Percentiles rank a stretch among this genome's conserved stretches.
Conservation (phyloP, 2,888 invertebrate species). For the Dicyrtoma fusca region DNA sequence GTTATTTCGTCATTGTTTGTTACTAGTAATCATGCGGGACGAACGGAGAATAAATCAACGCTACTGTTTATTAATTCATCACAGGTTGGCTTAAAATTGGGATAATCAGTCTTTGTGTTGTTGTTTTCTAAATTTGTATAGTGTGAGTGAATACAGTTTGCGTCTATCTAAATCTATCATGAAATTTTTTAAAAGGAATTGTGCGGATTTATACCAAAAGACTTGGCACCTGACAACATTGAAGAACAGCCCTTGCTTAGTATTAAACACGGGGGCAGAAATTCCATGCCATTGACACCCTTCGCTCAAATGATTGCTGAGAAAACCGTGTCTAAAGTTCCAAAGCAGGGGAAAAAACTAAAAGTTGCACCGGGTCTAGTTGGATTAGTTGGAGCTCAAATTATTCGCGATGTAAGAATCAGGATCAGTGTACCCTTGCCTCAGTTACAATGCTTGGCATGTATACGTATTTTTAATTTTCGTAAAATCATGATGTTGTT, state of each 20-base stretch:
- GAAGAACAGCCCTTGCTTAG: slow-evolving; percentile 20
- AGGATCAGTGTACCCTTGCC: too few relatives aligned
- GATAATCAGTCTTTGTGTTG: too few relatives aligned
- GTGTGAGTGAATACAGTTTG: too few relatives aligned
- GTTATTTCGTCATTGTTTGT: slow-evolving; percentile 46
- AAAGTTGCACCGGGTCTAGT: not conserved
- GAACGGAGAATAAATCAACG: slow-evolving; percentile 39
- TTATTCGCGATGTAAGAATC: slow-evolving; percentile 47
- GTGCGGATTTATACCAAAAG: slow-evolving; percentile 39
- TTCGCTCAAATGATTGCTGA: slow-evolving; percentile 48
- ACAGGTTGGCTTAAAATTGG: too few relatives aligned
- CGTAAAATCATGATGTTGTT: too few relatives aligned
- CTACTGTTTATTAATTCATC: slow-evolving; percentile 48
- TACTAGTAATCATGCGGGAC: slow-evolving; percentile 22
- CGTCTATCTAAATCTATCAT: too few relatives aligned
- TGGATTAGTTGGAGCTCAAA: slow-evolving; percentile 37
- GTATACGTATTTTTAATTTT: too few relatives aligned
- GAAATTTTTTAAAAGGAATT: slow-evolving; percentile 46
- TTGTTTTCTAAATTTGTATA: too few relatives aligned
- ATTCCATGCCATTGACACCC: slow-evolving; percentile 35
- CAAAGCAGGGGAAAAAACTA: slow-evolving; percentile 1
- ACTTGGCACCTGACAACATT: slow-evolving; percentile 14
- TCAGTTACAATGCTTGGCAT: too few relatives aligned
- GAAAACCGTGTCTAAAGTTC: slow-evolving; percentile 36
- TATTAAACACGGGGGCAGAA: slow-evolving; percentile 10